Percentiles rank a stretch among this genome's conserved stretches.
phyloP scores from a whole-genome alignment of 1,140 invertebrate species.

The Panagrolaimus sp. region DNA sequence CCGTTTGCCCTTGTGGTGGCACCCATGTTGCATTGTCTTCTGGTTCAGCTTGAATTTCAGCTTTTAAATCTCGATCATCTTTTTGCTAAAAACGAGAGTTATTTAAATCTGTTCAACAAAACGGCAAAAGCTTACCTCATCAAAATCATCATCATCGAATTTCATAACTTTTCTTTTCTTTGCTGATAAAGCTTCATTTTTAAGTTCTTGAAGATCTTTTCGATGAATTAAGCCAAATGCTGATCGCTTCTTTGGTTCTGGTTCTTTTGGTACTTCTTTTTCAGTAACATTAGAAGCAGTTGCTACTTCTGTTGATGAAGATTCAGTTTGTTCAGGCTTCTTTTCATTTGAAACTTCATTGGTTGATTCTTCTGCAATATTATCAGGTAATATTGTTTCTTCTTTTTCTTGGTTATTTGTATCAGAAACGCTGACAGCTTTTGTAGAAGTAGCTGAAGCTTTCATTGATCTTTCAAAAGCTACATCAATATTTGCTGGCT shows the following conservation, averaged over 20 bases:
- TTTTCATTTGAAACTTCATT: not conserved
- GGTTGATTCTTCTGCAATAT: not conserved
- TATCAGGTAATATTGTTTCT: not conserved
- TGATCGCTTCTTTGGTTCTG: not conserved
- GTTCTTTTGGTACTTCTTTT: not conserved
- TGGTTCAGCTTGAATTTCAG: not conserved
- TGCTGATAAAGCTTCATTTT: not conserved
- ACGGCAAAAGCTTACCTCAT: not conserved
- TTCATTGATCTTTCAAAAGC: not conserved
- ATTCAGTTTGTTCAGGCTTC: not conserved
- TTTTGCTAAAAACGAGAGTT: not conserved
- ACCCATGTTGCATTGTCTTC: not conserved
- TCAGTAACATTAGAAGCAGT: not conserved
- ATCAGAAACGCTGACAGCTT: too few species aligned
- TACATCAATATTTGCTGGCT: not conserved
- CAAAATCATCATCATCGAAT: conserved; percentile 2
- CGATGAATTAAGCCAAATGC: not conserved
- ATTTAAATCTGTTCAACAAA: too few species aligned
- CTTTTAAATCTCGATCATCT: not conserved
- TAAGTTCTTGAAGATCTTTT: not conserved
- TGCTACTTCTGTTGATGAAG: not conserved
- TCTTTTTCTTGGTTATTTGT: not conserved
- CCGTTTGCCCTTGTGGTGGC: not conserved
- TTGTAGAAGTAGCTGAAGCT: not conserved
- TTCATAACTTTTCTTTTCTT: not conserved